Evolutionary conservation across 2,113 vertebrate species (phyloP), one percentile per base, ranked within the genome.

Genomic region (Eretmodus cyanostictus): DNA sequence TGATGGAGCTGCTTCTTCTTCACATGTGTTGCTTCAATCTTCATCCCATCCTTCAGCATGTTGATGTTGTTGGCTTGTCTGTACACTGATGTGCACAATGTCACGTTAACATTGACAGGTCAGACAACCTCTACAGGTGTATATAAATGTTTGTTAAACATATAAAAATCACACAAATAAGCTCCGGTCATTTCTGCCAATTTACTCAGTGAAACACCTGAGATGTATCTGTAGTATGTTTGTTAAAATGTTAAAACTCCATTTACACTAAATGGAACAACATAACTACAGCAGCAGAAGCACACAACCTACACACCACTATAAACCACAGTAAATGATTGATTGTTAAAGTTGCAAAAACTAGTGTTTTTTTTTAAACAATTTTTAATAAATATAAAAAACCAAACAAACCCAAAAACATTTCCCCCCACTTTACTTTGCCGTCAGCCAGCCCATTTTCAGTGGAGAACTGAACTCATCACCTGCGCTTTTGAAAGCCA

Each of bases 1-100:
- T 98, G 97, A 92, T 98, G 97, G 42, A 99, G 97, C 55, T 99
- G 98, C 63, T 98, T 99, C 93, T 97, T 99, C 92, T 97, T 99
- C 82, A 99, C 98, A 8, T 99, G 98, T 16, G 97, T 98, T 4
- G 98, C 98, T 96, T 99, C 98, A 16, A 99, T 98, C 95, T 97
- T 99, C 98, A 99, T 99, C 8, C 97, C 98, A 2, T 98, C 97
- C 90, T 99, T 99, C 16, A 99, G 93, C 96, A 99, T 97, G 68
- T 97, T 99, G 95, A 99, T 97, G 89, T 98, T 98, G 94, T 95
- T 98, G 49, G 98, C 99, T 88, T 99, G 99, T 86, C 98, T 97
- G 93, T 99, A 99, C 81, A 99, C 99, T 99, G 94, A 40, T 96
- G 93, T 11, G 10, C 82, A 80, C 38, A 80, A 54, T 8, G 8